Evolutionary conservation across 2,113 vertebrate genomes (phyloP).

Genomic region (Cercocebus atys): DNA sequence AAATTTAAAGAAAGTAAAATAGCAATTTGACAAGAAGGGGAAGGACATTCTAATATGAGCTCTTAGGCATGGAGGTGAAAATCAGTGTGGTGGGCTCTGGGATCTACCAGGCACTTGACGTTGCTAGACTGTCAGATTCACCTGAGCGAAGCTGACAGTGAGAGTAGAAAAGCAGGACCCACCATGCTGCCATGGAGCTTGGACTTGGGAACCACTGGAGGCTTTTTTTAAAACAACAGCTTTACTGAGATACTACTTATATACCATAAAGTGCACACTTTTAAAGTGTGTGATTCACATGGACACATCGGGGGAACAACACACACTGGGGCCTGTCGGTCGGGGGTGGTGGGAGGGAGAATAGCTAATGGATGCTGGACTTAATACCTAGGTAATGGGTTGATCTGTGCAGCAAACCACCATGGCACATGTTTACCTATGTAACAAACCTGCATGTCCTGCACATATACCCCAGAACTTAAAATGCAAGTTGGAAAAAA

Average conservation of each 20-base stretch:
- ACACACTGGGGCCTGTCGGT: too few relatives aligned
- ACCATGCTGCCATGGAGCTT: background rate
- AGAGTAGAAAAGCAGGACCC: background rate
- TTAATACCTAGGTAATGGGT: too few relatives aligned
- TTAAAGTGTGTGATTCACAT: background rate
- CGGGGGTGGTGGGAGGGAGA: too few relatives aligned
- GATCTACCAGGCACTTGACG: background rate
- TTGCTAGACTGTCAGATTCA: background rate
- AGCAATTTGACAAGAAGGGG: background rate
- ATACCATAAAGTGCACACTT: background rate
- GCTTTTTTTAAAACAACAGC: background rate
- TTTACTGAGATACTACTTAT: background rate
- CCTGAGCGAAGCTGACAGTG: rapidly evolving
- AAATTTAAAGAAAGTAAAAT: background rate
- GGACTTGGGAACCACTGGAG: background rate
- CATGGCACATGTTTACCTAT: too few relatives aligned
- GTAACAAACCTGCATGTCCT: too few relatives aligned
- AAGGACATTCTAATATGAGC: too few relatives aligned
- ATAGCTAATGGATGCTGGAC: too few relatives aligned
- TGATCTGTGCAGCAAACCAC: too few relatives aligned
- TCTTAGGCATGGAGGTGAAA: background rate
- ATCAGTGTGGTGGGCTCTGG: background rate
- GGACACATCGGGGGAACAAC: too few relatives aligned
- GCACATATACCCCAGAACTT: too few relatives aligned
- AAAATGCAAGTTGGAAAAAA: too few relatives aligned